Base-by-base conservation (phyloP, 2,888 invertebrate species). In the Spisula subtruncata region DNA sequence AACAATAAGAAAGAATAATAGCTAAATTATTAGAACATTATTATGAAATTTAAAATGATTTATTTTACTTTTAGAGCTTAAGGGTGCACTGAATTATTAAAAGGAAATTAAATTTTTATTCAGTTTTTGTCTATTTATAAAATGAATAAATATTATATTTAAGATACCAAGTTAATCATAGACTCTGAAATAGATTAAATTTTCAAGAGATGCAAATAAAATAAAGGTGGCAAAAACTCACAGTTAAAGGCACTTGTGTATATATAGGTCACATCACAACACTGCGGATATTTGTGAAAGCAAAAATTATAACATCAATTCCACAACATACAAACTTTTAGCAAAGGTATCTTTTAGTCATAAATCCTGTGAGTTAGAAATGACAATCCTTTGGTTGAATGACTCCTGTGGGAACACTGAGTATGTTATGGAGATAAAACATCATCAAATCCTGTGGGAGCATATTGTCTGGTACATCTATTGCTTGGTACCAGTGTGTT, bases 221-320 rank as follows among this genome's bases (percentile, higher is more conserved):
- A 41, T 41, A 66, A 66, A 66, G n/a, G 10, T 41, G 25, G 5
- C 25, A 25, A n/a, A 60, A n/a, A 66, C 60, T 66, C 60, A 66
- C 60, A 66, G 60, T 66, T 66, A 66, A 66, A 66, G 60, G 60
- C n/a, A 66, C 25, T 66, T 25, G 60, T 66, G 60, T n/a, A 66
- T n/a, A 66, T 56, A 66, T 10, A 51, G 60, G 8, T 66, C 25
- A 66, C 60, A 66, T 66, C 60, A 66, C 60, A 66, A 66, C 60
- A 66, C 60, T 25, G 25, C n/a, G 25, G 60, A 25, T 66, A 66
- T 66, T 66, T 25, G 25, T 66, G 60, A 1, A 66, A 66, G 25
- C 60, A 66, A 66, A 41, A 66, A 25, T 66, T 25, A 25, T 25
- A 66, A 66, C n/a, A 51, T 25, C 20, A 66, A 66, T 12, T 66